Percentiles rank a stretch among this genome's conserved stretches.
These are phyloP conservation scores for Oscheius sp. DNA, from an alignment of 1,140 invertebrate species.

Conservation along the genomic window DNA sequence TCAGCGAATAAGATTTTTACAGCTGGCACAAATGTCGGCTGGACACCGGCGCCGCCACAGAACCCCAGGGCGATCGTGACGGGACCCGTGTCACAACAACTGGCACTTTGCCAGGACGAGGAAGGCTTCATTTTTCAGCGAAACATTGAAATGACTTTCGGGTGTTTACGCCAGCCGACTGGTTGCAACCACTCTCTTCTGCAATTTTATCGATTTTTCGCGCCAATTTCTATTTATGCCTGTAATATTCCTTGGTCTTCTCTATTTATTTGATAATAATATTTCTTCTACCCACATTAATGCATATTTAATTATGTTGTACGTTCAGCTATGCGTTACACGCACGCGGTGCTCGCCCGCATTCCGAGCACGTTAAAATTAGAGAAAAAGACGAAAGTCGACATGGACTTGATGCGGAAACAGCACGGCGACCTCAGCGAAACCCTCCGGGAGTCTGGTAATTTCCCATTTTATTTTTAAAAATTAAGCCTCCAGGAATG, in stretches of 20 bases:
- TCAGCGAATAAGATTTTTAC: not conserved
- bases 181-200: too few relatives aligned
- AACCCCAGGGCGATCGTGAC: not conserved
- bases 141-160: too few relatives aligned
- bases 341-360: not conserved
- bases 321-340: slow-evolving; percentile 3
- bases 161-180: too few relatives aligned
- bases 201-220: too few relatives aligned
- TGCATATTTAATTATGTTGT: too few relatives aligned
- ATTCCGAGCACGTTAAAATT: not conserved
- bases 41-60: too few relatives aligned
- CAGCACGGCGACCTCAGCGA: not conserved
- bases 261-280: too few relatives aligned
- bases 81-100: not conserved
- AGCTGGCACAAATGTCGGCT: not conserved
- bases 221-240: not conserved
- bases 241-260: not conserved
- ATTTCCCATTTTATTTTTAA: not conserved
- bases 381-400: not conserved
- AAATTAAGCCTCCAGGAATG: not conserved
- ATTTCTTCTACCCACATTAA: not conserved
- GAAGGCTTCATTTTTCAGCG: too few relatives aligned
- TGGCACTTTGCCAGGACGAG: too few relatives aligned
- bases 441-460: not conserved
- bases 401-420: slow-evolving; percentile 5